Evolutionary conservation across 2,888 invertebrate species (phyloP), one percentile per base, ranked within the genome.

Genomic region (Agonopterix arenella): DNA sequence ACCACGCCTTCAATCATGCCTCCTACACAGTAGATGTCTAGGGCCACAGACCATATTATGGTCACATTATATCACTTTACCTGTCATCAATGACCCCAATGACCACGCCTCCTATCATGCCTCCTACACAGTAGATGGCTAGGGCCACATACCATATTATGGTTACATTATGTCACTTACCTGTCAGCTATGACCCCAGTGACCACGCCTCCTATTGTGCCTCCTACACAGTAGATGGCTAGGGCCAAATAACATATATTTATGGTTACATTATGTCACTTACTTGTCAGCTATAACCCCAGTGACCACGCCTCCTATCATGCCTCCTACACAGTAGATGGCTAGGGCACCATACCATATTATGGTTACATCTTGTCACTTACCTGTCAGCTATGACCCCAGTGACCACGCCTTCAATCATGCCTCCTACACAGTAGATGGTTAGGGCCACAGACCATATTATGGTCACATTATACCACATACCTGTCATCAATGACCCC

Each of bases 61-160:
- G 18, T 18, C 18, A 18, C 18, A 18, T 18, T 18, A 18, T 18
- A 10, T 38, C 42, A 42, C n/a, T 45, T n/a, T 46, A 89, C 89
- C 86, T 81, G 63, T 93, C 93, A 49, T 93, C 92, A 0, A 92
- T 69, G 0, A 88, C 60, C 0, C 95, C 96, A 0, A 94, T 93
- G 45, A 93, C 62, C 80, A 0, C 96, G 96, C 97, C 97, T 42
- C n/a, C n/a, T n/a, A 96, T 89, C 95, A 96, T 96, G 0, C 96
- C 96, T 0, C 97, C 97, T 11, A 95, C 93, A 73, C 95, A 95
- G 80, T 94, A 16, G n/a, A n/a, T n/a, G n/a, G n/a, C n/a, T n/a
- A n/a, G n/a, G n/a, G n/a, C n/a, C n/a, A n/a, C n/a, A n/a, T n/a
- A n/a, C n/a, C n/a, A n/a, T n/a, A n/a, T n/a, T n/a, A n/a, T 16